Conservation (phyloP, 2,113 vertebrate genomes). For the Cynoglossus semilaevis region DNA sequence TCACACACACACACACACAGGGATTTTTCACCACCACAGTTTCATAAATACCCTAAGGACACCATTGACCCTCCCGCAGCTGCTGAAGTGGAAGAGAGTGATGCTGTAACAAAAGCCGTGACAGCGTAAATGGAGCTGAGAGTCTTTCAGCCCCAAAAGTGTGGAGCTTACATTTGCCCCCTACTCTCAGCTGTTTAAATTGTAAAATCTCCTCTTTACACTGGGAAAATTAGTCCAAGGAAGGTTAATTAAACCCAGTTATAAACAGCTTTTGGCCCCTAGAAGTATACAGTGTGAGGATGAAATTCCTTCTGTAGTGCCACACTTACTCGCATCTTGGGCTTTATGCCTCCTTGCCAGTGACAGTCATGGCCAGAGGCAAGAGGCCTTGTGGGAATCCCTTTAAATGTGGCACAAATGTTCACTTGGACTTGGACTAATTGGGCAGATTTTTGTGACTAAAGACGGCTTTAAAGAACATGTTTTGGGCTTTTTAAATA, state of each 20-base stretch:
- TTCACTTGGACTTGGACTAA: too few relatives aligned
- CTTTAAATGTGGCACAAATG: too few relatives aligned
- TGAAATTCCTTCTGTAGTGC: constrained; percentile 3
- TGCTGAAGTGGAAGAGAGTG: constrained; percentile 58
- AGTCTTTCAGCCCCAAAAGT: constrained; percentile 36
- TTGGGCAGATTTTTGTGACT: too few relatives aligned
- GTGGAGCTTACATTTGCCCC: constrained; percentile 15
- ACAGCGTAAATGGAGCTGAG: constrained; percentile 52
- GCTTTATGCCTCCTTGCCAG: neutral
- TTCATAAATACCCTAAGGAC: constrained; percentile 46
- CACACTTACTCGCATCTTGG: neutral
- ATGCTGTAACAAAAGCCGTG: constrained; percentile 50
- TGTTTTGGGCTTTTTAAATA: too few relatives aligned
- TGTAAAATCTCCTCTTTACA: constrained; percentile 1
- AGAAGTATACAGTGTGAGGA: constrained; percentile 1
- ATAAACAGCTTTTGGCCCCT: constrained; percentile 11
- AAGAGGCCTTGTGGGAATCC: too few relatives aligned
- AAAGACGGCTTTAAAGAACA: too few relatives aligned
- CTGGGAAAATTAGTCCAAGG: constrained; percentile 1
- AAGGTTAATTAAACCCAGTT: constrained; percentile 10
- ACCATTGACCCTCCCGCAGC: constrained; percentile 44
- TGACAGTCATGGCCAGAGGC: too few relatives aligned
- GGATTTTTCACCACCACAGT: constrained; percentile 13
- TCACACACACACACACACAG: neutral
- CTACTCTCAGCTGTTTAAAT: constrained; percentile 4